Percentiles rank a stretch among this genome's conserved stretches.
Conservation (phyloP, 92 coral and sea anemone genomes). For the Porites divaricata region DNA sequence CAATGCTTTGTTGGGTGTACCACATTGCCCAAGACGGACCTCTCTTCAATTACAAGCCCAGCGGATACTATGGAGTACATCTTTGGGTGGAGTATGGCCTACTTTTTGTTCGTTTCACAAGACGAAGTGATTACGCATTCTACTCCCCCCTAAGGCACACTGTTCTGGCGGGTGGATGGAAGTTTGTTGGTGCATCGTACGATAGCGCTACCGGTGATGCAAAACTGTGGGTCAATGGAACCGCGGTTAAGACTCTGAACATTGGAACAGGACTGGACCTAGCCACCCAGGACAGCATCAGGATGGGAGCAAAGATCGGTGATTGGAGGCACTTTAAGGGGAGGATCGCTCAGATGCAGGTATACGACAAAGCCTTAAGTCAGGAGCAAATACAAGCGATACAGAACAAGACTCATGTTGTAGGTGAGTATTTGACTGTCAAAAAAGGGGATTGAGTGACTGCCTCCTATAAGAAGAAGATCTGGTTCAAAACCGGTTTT, state of each 20-base stretch:
- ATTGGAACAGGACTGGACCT: slow-evolving; percentile 47
- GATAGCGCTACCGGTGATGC: slow-evolving; percentile 42
- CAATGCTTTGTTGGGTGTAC: slow-evolving; percentile 40
- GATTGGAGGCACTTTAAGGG: slow-evolving; percentile 62
- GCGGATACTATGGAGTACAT: slow-evolving; percentile 61
- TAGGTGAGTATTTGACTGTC: too few species aligned
- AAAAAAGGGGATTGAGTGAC: too few species aligned
- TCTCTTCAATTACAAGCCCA: slow-evolving; percentile 52
- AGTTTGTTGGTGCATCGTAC: slow-evolving; percentile 70
- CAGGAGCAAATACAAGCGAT: slow-evolving; percentile 20
- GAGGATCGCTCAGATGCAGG: slow-evolving; percentile 62
- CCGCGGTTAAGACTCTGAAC: slow-evolving; percentile 21
- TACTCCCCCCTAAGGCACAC: slow-evolving; percentile 17
- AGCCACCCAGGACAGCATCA: slow-evolving; percentile 61
- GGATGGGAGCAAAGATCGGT: slow-evolving; percentile 63
- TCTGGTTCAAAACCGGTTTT: too few species aligned
- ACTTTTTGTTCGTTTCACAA: slow-evolving; percentile 53
- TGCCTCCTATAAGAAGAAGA: too few species aligned
- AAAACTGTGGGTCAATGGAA: slow-evolving; percentile 69
- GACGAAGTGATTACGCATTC: slow-evolving; percentile 38
- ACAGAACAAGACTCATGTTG: not conserved
- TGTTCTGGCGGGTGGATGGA: slow-evolving; percentile 44
- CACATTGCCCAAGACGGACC: slow-evolving; percentile 51
- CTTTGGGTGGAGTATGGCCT: slow-evolving; percentile 38
- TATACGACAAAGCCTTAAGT: slow-evolving; percentile 53